Conservation (phyloP, 1,140 invertebrate genomes). For the Popillia japonica region DNA sequence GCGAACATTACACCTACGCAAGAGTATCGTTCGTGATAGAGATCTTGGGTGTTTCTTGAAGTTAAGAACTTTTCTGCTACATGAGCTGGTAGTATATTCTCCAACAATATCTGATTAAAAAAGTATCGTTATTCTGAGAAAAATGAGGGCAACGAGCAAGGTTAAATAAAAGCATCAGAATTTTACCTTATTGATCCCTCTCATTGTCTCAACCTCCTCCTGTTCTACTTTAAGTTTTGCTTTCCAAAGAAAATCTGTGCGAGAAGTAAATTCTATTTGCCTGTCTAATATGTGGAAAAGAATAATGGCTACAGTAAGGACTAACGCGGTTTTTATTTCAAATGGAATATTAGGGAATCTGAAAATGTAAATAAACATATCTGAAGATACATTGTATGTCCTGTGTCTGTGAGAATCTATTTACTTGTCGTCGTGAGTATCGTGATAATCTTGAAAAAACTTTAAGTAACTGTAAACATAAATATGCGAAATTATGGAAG, state of each 20-base stretch:
- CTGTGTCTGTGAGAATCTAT: constrained; percentile 49
- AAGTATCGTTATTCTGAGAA: constrained; percentile 32
- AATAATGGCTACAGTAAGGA: constrained; percentile 68
- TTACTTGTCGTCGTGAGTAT: constrained; percentile 66
- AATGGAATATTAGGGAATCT: constrained; percentile 74
- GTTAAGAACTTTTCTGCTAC: constrained; percentile 93
- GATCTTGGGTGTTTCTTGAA: constrained; percentile 74
- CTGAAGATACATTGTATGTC: neutral
- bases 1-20: constrained; percentile 98
- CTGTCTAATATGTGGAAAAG: constrained; percentile 81
- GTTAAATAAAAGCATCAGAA: neutral
- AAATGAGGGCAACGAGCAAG: neutral
- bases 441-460: constrained; percentile 70
- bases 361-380: constrained; percentile 53
- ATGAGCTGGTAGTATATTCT: constrained; percentile 96
- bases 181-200: constrained; percentile 87
- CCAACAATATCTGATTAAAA: constrained; percentile 75
- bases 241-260: constrained; percentile 93
- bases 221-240: constrained; percentile 91
- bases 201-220: constrained; percentile 93
- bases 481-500: constrained; percentile 71
- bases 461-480: constrained; percentile 69
- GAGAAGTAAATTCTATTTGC: constrained; percentile 85
- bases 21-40: constrained; percentile 94
- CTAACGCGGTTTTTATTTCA: constrained; percentile 71